Conservation (phyloP, 2,888 invertebrate species). For the Philaethria dido region DNA sequence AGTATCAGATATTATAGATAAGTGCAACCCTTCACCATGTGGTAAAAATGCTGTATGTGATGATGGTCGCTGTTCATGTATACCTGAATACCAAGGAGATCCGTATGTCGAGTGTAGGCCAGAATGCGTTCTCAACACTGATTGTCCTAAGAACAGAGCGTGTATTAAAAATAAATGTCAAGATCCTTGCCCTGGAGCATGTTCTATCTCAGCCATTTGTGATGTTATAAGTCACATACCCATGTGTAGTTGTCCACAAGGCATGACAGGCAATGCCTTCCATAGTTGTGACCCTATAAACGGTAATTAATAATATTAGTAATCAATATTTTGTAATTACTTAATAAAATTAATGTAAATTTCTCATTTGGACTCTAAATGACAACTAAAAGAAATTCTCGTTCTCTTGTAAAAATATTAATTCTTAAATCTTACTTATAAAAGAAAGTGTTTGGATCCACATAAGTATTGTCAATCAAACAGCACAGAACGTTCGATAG, state of each 20-base stretch:
- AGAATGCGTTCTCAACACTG: conserved; percentile 87
- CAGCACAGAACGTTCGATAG: no score
- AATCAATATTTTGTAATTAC: no score
- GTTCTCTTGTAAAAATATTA: no score
- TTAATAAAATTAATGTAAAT: no score
- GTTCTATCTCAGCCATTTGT: conserved; percentile 88
- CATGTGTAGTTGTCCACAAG: conserved; percentile 88
- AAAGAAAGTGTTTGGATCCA: no score
- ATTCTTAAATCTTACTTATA: no score
- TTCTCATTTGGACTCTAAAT: no score
- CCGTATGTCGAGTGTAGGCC: conserved; percentile 88
- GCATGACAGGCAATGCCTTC: conserved; percentile 88
- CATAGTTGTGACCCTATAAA: conserved; percentile 83
- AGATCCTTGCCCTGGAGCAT: conserved; percentile 88
- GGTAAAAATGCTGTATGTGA: conserved; percentile 85
- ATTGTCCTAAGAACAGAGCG: conserved; percentile 86
- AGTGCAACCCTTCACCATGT: conserved; percentile 87
- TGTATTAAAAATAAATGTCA: conserved; percentile 87
- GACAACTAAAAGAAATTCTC: no score
- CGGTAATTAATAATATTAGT: conserved; percentile 54
- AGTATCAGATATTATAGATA: conserved; percentile 63
- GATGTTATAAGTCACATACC: conserved; percentile 89
- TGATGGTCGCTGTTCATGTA: conserved; percentile 84
- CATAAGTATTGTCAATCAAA: no score
- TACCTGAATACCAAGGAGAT: conserved; percentile 86